Percentiles rank a stretch among this genome's conserved stretches.
Evolutionary conservation across 2,113 vertebrate species (phyloP).

Genomic region (Rattus rattus): DNA sequence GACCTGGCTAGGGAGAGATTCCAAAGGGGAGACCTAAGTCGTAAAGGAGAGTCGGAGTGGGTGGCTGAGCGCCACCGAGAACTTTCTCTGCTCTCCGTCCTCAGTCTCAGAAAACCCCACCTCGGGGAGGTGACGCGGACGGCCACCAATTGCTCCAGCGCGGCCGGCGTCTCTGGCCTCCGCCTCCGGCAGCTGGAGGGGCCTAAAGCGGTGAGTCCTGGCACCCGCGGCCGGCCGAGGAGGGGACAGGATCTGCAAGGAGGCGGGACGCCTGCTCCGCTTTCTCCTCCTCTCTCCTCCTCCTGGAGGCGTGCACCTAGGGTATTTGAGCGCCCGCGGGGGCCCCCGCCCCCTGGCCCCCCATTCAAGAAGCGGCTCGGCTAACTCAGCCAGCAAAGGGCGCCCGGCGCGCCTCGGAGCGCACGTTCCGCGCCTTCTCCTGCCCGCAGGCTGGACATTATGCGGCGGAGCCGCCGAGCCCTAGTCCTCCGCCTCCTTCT

Average conservation of each 20-base stretch:
- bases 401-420: slow-evolving; percentile 79
- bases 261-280: slow-evolving; percentile 66
- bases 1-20: background rate
- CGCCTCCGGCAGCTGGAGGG: background rate
- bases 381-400: slow-evolving; percentile 74
- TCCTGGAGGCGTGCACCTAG: slow-evolving; percentile 78
- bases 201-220: slow-evolving; percentile 35
- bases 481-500: slow-evolving; percentile 67
- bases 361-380: slow-evolving; percentile 80
- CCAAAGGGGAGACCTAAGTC: background rate
- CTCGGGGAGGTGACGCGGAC: background rate
- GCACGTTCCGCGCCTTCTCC: slow-evolving; percentile 75
- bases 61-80: background rate
- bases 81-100: background rate
- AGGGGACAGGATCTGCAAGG: slow-evolving; percentile 51
- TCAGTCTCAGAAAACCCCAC: background rate
- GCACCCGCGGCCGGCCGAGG: slow-evolving; percentile 40
- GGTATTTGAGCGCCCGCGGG: slow-evolving; percentile 68
- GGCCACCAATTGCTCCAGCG: background rate
- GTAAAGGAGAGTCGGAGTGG: background rate
- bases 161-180: background rate
- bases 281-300: slow-evolving; percentile 77
- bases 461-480: slow-evolving; percentile 72
- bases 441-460: slow-evolving; percentile 71
- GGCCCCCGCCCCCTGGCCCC: slow-evolving; percentile 68